Evolutionary conservation across 1,140 invertebrate species (phyloP).

Genomic region (Bombus difficillimus): DNA sequence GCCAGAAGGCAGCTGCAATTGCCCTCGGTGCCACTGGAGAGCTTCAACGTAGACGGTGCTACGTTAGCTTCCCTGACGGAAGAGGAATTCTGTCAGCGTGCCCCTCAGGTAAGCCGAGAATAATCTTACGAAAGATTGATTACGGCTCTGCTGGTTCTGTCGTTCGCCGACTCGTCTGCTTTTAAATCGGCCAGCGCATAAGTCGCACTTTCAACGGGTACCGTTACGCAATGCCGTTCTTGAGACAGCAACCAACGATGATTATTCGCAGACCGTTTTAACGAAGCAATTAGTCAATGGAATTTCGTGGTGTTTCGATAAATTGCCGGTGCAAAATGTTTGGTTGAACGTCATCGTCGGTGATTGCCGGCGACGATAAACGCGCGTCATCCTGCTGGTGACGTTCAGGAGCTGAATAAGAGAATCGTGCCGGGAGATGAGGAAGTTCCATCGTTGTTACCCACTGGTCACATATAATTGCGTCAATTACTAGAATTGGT

Average conservation of each 20-base stretch:
- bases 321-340: slow-evolving; percentile 10
- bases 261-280: slow-evolving; percentile 49
- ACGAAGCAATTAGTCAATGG: slow-evolving; percentile 50
- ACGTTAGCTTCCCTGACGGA: slow-evolving; percentile 90
- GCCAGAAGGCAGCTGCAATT: slow-evolving; percentile 90
- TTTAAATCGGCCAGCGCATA: slow-evolving; percentile 21
- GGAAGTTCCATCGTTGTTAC: neutral
- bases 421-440: neutral
- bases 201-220: slow-evolving; percentile 37
- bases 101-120: slow-evolving; percentile 87
- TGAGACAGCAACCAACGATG: neutral
- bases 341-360: neutral
- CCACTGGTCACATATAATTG: neutral
- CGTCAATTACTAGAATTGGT: neutral
- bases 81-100: slow-evolving; percentile 92
- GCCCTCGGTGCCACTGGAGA: slow-evolving; percentile 86
- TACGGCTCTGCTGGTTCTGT: neutral
- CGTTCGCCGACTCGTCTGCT: neutral
- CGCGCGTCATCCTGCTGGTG: neutral
- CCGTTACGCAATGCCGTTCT: slow-evolving; percentile 47
- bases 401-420: neutral
- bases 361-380: neutral
- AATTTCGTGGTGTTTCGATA: slow-evolving; percentile 42
- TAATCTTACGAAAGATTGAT: neutral
- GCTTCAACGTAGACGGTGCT: slow-evolving; percentile 91